phyloP scores from a whole-genome alignment of 2,888 invertebrate species.

The Acrobasis suavella region DNA sequence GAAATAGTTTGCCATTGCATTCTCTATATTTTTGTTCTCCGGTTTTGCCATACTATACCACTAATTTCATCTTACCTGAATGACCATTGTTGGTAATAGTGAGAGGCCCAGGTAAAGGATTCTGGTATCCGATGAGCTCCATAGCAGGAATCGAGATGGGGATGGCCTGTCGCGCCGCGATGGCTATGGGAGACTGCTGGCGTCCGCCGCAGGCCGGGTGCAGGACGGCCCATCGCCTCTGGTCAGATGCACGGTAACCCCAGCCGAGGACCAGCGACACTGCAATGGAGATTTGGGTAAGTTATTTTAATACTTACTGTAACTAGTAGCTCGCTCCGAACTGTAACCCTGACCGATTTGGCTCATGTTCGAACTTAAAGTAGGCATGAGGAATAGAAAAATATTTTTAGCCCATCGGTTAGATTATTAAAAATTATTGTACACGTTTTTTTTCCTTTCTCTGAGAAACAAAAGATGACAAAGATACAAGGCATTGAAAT shows the following conservation, averaged over 20 bases:
- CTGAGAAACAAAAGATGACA: no score
- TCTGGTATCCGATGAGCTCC: slow-evolving; percentile 88
- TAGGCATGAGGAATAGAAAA: no score
- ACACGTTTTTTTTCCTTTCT: no score
- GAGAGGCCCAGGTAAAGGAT: slow-evolving; percentile 84
- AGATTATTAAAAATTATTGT: no score
- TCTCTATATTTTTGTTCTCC: no score
- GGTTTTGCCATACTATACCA: no score
- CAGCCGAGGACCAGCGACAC: slow-evolving; percentile 68
- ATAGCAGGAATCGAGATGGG: slow-evolving; percentile 86
- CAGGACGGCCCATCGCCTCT: slow-evolving; percentile 84
- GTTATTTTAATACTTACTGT: not conserved
- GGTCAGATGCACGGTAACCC: slow-evolving; percentile 84
- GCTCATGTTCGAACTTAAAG: no score
- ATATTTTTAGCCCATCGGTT: no score
- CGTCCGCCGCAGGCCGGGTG: slow-evolving; percentile 85
- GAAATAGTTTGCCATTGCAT: no score
- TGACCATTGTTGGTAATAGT: slow-evolving; percentile 87
- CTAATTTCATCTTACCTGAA: slow-evolving; percentile 78
- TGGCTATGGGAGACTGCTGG: slow-evolving; percentile 86
- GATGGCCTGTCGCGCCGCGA: slow-evolving; percentile 84
- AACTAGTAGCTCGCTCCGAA: no score
- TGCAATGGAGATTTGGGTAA: slow-evolving; percentile 31
- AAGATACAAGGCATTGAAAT: no score
- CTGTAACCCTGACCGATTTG: no score